Evolutionary conservation across 2,888 invertebrate genomes (phyloP), one percentile per base, ranked within the genome.

Genomic region (Caenorhabditis sp.): DNA sequence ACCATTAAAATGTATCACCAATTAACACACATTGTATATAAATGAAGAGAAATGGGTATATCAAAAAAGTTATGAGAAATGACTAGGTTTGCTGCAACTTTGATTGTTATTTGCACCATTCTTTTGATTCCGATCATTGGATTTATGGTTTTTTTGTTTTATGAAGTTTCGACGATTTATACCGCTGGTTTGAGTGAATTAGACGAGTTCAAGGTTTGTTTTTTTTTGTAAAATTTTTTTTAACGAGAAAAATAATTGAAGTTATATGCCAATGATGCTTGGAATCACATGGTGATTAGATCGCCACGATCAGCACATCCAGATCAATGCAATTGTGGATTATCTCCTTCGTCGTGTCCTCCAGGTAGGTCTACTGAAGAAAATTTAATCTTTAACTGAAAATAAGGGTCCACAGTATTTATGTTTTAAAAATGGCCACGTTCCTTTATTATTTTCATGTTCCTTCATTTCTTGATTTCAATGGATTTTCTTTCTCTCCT

Each of bases 251-350:
- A 21, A 21, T 53, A 8, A 5, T 53, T 17, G 23, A 5, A 70
- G 69, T 51, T 70, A 27, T 70, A 70, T 43, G 69, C 69, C n/a
- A 62, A 70, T 53, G 65, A 65, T 14, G 69, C 69, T 5, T 70
- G 69, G 69, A 62, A 70, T 58, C 65, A 70, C 53, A 70, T 70
- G 69, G 54, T 65, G 2, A 43, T 17, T 17, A 5, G 43, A 5
- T 17, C 17, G 3, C 17, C 43, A 12, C 43, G 43, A 43, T 43
- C 43, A 43, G 14, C 43, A 10, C 12, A 5, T 17, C 17, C 5
- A 10, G 10, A 31, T 43, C 43, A 43, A 17, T 58, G 57, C 21
- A 31, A 58, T 19, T 58, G 57, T 36, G 57, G n/a, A 1, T n/a
- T 6, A 36, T 5, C n/a, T 3, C n/a, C 57, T 17, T 21, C 23